Evolutionary conservation across 2,113 vertebrate genomes (phyloP).

Genomic region (Edolisoma coerulescens): DNA sequence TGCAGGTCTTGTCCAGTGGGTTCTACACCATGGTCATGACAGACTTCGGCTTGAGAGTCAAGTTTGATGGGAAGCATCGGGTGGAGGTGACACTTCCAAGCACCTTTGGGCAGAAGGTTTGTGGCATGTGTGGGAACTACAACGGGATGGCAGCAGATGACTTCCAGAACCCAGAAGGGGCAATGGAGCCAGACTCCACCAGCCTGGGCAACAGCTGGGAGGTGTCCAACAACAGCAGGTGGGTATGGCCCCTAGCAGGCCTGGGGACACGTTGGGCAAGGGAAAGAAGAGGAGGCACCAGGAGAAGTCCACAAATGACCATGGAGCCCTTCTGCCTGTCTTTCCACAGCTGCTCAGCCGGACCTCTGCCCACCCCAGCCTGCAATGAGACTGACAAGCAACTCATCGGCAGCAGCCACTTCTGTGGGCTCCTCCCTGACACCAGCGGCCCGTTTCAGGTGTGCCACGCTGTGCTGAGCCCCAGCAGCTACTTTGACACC

Average conservation of each 20-base stretch:
- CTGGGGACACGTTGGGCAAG: background rate
- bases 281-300: background rate
- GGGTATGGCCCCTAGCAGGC: background rate
- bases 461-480: background rate
- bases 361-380: background rate
- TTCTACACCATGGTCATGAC: conserved; percentile 47
- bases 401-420: conserved; percentile 15
- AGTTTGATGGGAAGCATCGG: conserved; percentile 60
- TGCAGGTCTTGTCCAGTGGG: conserved; percentile 38
- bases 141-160: conserved; percentile 57
- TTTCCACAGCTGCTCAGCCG: conserved; percentile 16
- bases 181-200: conserved; percentile 46
- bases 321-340: background rate
- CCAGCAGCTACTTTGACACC: conserved; percentile 16
- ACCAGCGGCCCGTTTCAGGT: background rate
- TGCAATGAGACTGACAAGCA: conserved; percentile 27
- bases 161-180: conserved; percentile 60
- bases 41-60: conserved; percentile 58
- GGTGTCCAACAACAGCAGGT: conserved; percentile 59
- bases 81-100: conserved; percentile 47
- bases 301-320: background rate
- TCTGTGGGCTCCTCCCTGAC: conserved; percentile 53
- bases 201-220: conserved; percentile 71
- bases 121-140: conserved; percentile 68
- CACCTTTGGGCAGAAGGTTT: conserved; percentile 50